Evolutionary conservation across 2,888 invertebrate species (phyloP).

Genomic region (Brachypterus glaber): DNA sequence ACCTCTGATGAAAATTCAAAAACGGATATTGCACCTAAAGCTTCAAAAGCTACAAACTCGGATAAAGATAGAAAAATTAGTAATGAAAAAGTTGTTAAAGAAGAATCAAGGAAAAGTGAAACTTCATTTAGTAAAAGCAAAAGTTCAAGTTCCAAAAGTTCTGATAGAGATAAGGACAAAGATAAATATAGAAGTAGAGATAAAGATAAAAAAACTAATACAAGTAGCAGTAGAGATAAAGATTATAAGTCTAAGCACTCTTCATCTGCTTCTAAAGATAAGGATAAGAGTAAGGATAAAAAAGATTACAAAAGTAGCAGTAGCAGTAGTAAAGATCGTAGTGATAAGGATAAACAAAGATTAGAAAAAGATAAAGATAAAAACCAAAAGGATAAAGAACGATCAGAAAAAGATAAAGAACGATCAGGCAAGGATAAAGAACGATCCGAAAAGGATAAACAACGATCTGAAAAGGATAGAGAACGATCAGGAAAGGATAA

Average conservation of each 20-base stretch:
- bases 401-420: slow-evolving; percentile 18
- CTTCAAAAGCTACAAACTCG: too few relatives aligned
- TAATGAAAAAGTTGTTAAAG: too few relatives aligned
- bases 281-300: slow-evolving; percentile 21
- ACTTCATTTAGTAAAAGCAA: slow-evolving; percentile 13
- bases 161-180: slow-evolving; percentile 39
- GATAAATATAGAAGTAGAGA: slow-evolving; percentile 34
- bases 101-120: slow-evolving; percentile 18
- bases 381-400: slow-evolving; percentile 28
- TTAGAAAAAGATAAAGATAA: slow-evolving; percentile 21
- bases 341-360: slow-evolving; percentile 16
- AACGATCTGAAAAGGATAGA: slow-evolving; percentile 12
- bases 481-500: slow-evolving; percentile 15
- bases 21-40: slow-evolving; percentile 28
- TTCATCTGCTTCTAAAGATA: slow-evolving; percentile 17
- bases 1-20: slow-evolving; percentile 44
- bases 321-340: slow-evolving; percentile 15
- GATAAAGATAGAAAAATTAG: slow-evolving; percentile 18
- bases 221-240: slow-evolving; percentile 13
- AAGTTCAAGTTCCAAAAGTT: too few relatives aligned
- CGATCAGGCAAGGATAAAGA: slow-evolving; percentile 18
- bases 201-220: slow-evolving; percentile 14
- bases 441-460: slow-evolving; percentile 11
- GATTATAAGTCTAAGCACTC: slow-evolving; percentile 13
- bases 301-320: slow-evolving; percentile 22